Conservation (phyloP, 2,797 vertebrate species). For the Oreochromis grahami region DNA sequence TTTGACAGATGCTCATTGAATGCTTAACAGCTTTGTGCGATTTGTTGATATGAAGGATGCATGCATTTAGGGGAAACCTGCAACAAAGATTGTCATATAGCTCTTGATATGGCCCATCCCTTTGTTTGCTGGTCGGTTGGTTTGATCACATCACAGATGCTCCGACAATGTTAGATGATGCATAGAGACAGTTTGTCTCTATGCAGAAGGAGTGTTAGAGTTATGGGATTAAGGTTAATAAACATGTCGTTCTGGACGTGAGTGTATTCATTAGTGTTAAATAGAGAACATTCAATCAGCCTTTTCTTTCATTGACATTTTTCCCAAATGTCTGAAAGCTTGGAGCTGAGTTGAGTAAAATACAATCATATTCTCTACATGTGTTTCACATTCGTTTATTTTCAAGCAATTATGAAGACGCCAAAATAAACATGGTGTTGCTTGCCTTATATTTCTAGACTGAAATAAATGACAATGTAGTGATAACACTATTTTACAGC, state of each 20-base stretch:
- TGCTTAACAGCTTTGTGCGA: not conserved
- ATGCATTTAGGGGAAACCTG: slow-evolving; percentile 2
- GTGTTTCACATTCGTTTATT: slow-evolving; percentile 67
- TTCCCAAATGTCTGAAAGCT: slow-evolving; percentile 76
- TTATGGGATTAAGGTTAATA: slow-evolving; percentile 49
- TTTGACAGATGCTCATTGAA: not conserved
- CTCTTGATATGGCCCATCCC: slow-evolving; percentile 67
- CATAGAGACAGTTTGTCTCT: not conserved
- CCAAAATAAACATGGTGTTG: slow-evolving; percentile 62
- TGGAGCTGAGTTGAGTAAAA: slow-evolving; percentile 51
- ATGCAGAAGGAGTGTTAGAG: slow-evolving; percentile 32
- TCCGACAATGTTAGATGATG: slow-evolving; percentile 41
- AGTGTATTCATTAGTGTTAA: slow-evolving; percentile 60
- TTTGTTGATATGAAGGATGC: slow-evolving; percentile 39
- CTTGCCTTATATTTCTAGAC: slow-evolving; percentile 59
- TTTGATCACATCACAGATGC: slow-evolving; percentile 61
- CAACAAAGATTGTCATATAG: not conserved
- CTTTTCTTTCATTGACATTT: slow-evolving; percentile 76
- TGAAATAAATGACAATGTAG: slow-evolving; percentile 75
- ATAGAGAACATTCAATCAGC: slow-evolving; percentile 64
- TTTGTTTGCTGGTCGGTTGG: slow-evolving; percentile 63
- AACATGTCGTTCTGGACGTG: slow-evolving; percentile 24
- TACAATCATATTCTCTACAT: slow-evolving; percentile 57
- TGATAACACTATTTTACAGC: slow-evolving; percentile 83
- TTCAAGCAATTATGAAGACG: slow-evolving; percentile 69